Percentiles rank a stretch among this genome's conserved stretches.
These are phyloP conservation scores for Epizoanthus ramosus DNA, from an alignment of 92 coral and sea anemone genomes.

Conservation along the genomic window DNA sequence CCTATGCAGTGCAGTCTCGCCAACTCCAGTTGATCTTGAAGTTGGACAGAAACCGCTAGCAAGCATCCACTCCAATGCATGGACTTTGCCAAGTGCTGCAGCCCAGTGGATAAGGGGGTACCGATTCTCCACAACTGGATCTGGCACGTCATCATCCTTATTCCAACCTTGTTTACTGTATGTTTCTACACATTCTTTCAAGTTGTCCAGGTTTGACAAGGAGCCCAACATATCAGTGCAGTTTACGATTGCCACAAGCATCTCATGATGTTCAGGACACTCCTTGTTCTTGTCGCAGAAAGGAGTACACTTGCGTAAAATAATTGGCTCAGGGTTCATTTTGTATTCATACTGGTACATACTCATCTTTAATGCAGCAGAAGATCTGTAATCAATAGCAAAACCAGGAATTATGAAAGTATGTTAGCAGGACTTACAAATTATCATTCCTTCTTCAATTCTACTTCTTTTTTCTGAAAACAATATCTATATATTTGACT, in stretches of 20 bases:
- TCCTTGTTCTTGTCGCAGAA: slow-evolving; percentile 93
- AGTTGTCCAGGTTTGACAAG: slow-evolving; percentile 85
- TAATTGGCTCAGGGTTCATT: slow-evolving; percentile 73
- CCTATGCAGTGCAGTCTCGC: slow-evolving; percentile 93
- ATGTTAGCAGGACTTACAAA: too few relatives aligned
- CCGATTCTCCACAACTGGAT: slow-evolving; percentile 80
- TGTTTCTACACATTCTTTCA: slow-evolving; percentile 89
- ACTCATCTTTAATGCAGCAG: neutral
- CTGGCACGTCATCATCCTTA: slow-evolving; percentile 94
- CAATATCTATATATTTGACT: too few relatives aligned
- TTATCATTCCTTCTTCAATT: too few relatives aligned
- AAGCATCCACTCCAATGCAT: slow-evolving; percentile 96
- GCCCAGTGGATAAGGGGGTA: slow-evolving; percentile 98
- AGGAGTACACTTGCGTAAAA: slow-evolving; percentile 88
- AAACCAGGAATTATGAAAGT: neutral
- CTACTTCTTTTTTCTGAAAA: too few relatives aligned
- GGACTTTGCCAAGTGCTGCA: slow-evolving; percentile 91
- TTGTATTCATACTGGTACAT: slow-evolving; percentile 47
- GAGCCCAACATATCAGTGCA: slow-evolving; percentile 96
- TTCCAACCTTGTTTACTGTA: slow-evolving; percentile 91
- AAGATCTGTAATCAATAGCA: neutral
- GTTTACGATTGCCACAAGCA: slow-evolving; percentile 89
- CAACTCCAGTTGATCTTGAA: slow-evolving; percentile 82
- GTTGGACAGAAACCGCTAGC: slow-evolving; percentile 89
- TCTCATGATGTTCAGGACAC: slow-evolving; percentile 96